Evolutionary conservation across 2,888 invertebrate genomes (phyloP).

Genomic region (Mythimna albipuncta): DNA sequence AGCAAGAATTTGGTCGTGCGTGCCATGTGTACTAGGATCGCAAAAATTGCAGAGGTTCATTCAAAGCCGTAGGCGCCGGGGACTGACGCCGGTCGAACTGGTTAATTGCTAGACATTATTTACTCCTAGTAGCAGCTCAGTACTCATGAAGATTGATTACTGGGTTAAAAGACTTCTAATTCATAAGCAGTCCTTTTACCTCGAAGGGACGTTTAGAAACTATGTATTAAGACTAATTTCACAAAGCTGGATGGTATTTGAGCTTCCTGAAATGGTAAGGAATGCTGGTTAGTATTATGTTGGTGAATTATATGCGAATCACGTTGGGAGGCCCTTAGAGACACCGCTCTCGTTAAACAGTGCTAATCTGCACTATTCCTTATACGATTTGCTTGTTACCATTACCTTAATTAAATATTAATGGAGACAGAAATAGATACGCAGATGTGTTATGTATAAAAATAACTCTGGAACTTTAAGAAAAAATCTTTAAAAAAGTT

Average conservation of each 20-base stretch:
- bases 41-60: slow-evolving; percentile 63
- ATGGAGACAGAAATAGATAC: slow-evolving; percentile 14
- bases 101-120: slow-evolving; percentile 81
- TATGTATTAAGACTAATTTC: slow-evolving; percentile 50
- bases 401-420: slow-evolving; percentile 55
- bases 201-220: slow-evolving; percentile 63
- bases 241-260: slow-evolving; percentile 36
- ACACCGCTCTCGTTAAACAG: slow-evolving; percentile 49
- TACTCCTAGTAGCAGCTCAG: slow-evolving; percentile 71
- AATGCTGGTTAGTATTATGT: slow-evolving; percentile 45
- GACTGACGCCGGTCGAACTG: slow-evolving; percentile 75
- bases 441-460: background rate
- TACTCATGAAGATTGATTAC: slow-evolving; percentile 76
- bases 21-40: slow-evolving; percentile 49
- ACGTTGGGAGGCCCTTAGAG: slow-evolving; percentile 52
- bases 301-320: slow-evolving; percentile 59
- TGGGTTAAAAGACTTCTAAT: slow-evolving; percentile 73
- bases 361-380: slow-evolving; percentile 54
- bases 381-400: slow-evolving; percentile 39
- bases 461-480: background rate
- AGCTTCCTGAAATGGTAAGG: slow-evolving; percentile 47
- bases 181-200: slow-evolving; percentile 57
- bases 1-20: slow-evolving; percentile 41
- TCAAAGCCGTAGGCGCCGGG: slow-evolving; percentile 70
- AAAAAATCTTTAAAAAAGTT: background rate